phyloP scores from a whole-genome alignment of 2,888 invertebrate species.

The Abrostola triplasia region DNA sequence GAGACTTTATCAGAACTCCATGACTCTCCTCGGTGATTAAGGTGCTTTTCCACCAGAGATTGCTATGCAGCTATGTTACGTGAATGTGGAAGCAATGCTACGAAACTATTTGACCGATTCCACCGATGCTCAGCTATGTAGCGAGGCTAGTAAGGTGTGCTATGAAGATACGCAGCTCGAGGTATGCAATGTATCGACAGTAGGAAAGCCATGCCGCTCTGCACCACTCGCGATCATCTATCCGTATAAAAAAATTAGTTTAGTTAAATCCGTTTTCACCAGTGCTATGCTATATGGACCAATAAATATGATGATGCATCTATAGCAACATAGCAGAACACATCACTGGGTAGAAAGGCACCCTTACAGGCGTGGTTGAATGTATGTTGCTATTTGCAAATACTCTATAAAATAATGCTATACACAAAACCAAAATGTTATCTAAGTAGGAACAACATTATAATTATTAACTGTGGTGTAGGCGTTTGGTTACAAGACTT shows the following conservation, averaged over 20 bases:
- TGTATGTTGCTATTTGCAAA: neutral
- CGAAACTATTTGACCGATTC: too few species aligned
- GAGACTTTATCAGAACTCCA: too few species aligned
- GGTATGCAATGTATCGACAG: too few species aligned
- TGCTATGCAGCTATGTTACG: too few species aligned
- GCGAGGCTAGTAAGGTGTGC: too few species aligned
- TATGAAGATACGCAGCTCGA: too few species aligned
- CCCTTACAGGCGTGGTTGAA: too few species aligned
- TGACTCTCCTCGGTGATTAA: too few species aligned
- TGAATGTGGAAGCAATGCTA: too few species aligned
- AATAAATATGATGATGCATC: neutral
- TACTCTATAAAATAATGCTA: neutral
- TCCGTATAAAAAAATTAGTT: neutral
- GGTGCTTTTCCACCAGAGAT: too few species aligned
- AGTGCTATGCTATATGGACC: neutral
- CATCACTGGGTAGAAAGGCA: neutral
- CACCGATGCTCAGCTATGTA: too few species aligned
- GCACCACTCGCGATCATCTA: neutral
- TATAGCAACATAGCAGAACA: neutral
- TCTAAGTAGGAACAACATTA: slow-evolving; percentile 11
- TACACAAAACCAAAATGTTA: neutral
- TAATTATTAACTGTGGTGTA: slow-evolving; percentile 16
- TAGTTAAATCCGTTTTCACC: neutral
- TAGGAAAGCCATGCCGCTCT: neutral
- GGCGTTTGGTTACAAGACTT: slow-evolving; percentile 21